Evolutionary conservation across 2,113 vertebrate species (phyloP), one percentile per base, ranked within the genome.

Genomic region (Podocnemis expansa): DNA sequence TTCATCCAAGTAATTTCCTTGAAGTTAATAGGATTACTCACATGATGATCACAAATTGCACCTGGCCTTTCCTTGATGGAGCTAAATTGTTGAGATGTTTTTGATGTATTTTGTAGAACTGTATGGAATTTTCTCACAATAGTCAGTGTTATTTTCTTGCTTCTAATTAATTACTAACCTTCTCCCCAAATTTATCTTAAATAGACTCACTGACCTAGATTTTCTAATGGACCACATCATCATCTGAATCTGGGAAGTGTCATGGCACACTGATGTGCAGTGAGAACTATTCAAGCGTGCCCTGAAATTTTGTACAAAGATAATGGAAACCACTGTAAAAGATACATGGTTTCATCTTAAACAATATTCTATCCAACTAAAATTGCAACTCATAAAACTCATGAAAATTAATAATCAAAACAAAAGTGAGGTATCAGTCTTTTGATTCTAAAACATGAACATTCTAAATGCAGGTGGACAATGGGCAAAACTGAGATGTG

Each of bases 1-100:
- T n/a, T 90, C 70, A 38, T 1, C 1, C 5, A 31, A 34, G 5
- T 43, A 52, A 5, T 75, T n/a, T 21, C 54, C 8, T 31, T 51
- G 27, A 91, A 95, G 93, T 89, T 70, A 58, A 43, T 85, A 79
- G 10, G 13, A 70, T 84, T 84, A 76, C 88, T 91, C 47, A n/a
- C 14, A 29, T 88, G 56, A 93, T 88, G 8, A 34, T 49, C 3
- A 8, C 24, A 78, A 89, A 13, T 85, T 89, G 58, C 5, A 10
- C 10, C 84, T 89, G 10, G 38, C 38, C 31, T 1, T 75, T 91
- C 56, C 58, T 89, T 95, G 45, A 80, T 3, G 1, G 38, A 2
- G n/a, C 2, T 82, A 54, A 25, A 78, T 43, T 88, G 45, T 1
- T 14, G 25, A 78, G 0, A 0, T 88, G 73, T 73, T 93, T 70